Conservation (phyloP, 2,797 vertebrate species). For the Uromys caudimaculatus region DNA sequence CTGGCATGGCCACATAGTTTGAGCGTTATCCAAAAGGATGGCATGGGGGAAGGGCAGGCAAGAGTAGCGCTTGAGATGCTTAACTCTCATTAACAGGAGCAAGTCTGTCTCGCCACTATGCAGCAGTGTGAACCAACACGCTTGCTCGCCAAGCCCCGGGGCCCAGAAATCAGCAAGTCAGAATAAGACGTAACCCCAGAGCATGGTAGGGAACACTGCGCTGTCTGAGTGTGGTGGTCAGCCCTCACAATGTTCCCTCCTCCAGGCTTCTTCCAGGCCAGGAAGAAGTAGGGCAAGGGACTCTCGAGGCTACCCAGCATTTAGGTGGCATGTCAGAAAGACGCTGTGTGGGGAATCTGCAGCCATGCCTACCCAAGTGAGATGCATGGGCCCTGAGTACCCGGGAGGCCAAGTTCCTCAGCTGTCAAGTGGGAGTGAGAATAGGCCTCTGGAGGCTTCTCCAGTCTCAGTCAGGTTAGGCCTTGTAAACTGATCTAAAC, state of each 20-base stretch:
- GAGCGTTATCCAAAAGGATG: background rate
- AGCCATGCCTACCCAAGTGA: background rate
- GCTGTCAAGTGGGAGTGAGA: background rate
- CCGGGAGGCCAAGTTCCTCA: background rate
- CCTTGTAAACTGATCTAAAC: background rate
- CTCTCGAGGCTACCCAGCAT: background rate
- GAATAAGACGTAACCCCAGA: background rate
- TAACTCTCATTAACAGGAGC: slow-evolving; percentile 26
- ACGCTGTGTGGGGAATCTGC: background rate
- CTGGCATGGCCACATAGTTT: background rate
- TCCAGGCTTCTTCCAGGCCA: background rate
- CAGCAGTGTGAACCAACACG: background rate
- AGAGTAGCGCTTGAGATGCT: background rate
- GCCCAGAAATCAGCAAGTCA: slow-evolving; percentile 66
- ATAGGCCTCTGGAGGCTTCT: background rate
- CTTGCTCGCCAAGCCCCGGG: background rate
- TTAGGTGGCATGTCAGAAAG: background rate
- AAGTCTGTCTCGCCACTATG: background rate
- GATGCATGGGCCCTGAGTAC: background rate
- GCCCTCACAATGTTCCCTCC: background rate
- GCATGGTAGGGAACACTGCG: background rate
- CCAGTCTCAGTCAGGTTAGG: background rate
- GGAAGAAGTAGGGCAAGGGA: background rate
- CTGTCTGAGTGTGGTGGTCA: background rate
- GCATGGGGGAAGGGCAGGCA: background rate